Evolutionary conservation across 2,888 invertebrate genomes (phyloP), one percentile per base, ranked within the genome.

Genomic region (Epirrita christyi): DNA sequence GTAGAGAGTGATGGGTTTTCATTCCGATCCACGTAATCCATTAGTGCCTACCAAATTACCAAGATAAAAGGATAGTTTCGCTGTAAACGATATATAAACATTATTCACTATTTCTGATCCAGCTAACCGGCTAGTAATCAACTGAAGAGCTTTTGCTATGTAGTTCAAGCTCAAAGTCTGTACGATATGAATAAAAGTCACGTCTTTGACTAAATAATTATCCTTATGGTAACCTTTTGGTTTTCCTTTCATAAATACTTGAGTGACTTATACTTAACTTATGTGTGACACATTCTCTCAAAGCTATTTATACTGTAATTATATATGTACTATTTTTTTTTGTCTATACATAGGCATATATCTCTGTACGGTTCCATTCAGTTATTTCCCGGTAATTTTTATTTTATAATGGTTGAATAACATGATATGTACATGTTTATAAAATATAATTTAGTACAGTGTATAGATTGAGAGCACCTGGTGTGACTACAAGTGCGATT

Each of bases 401-500:
- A 10, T 8, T 36, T n/a, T 1, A 11, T 36, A 38, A 14, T 38
- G 14, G 4, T 32, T 9, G 2, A 21, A 21, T 2, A 21, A n/a
- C n/a, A 21, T 21, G 21, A 21, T 21, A 21, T 4, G 2, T 21
- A 21, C 21, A 4, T 21, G 21, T 4, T 3, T 21, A 21, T 21
- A 21, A 21, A 21, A 4, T 21, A 21, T 21, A 21, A 21, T 21
- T 21, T 21, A 21, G 21, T 21, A 21, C 21, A 21, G 21, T 21
- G 21, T 21, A 21, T 21, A 68, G 65, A 73, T 75, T 72, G 71
- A 78, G 75, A 75, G 81, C 83, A 85, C 81, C 83, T 82, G 83
- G 78, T 76, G 76, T 76, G 76, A 81, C 80, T 80, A 81, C 81
- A 80, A 75, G 74, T 77, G 75, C 70, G 72, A 61, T 87, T 87